Evolutionary conservation across 2,113 vertebrate species (phyloP).

Genomic region (Carassius carassius): DNA sequence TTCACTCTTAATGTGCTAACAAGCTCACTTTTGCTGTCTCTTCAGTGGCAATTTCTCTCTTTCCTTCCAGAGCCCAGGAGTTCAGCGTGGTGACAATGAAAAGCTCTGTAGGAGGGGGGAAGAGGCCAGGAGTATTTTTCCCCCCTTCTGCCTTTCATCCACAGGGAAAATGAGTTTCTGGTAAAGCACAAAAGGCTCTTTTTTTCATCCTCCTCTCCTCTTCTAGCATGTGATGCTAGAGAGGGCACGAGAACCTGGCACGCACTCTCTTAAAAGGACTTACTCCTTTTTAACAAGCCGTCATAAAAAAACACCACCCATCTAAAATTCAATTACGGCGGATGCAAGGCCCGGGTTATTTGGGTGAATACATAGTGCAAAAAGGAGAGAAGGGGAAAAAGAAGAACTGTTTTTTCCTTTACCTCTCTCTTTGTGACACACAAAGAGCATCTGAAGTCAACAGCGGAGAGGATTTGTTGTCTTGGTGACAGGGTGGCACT

Average conservation of each 20-base stretch:
- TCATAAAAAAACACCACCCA: slow-evolving; percentile 43
- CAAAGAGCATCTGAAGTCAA: slow-evolving; percentile 52
- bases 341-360: slow-evolving; percentile 36
- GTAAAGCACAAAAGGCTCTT: slow-evolving; percentile 94
- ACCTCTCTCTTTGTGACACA: slow-evolving; percentile 44
- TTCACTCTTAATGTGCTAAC: slow-evolving; percentile 95
- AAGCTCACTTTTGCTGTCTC: slow-evolving; percentile 91
- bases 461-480: slow-evolving; percentile 49
- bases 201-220: slow-evolving; percentile 69
- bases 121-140: slow-evolving; percentile 88
- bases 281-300: slow-evolving; percentile 54
- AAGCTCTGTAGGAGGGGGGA: slow-evolving; percentile 85
- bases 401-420: slow-evolving; percentile 30
- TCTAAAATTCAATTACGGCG: slow-evolving; percentile 54
- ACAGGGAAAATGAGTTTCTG: slow-evolving; percentile 98
- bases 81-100: slow-evolving; percentile 94
- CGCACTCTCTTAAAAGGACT: slow-evolving; percentile 51
- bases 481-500: slow-evolving; percentile 46
- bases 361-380: slow-evolving; percentile 31
- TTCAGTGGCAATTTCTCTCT: slow-evolving; percentile 83
- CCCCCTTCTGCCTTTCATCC: slow-evolving; percentile 83
- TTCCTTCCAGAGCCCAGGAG: slow-evolving; percentile 86
- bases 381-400: slow-evolving; percentile 15
- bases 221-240: slow-evolving; percentile 39
- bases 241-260: slow-evolving; percentile 30